phyloP scores from a whole-genome alignment of 64 coral and sea anemone genomes.

The Trachythela sp. region DNA sequence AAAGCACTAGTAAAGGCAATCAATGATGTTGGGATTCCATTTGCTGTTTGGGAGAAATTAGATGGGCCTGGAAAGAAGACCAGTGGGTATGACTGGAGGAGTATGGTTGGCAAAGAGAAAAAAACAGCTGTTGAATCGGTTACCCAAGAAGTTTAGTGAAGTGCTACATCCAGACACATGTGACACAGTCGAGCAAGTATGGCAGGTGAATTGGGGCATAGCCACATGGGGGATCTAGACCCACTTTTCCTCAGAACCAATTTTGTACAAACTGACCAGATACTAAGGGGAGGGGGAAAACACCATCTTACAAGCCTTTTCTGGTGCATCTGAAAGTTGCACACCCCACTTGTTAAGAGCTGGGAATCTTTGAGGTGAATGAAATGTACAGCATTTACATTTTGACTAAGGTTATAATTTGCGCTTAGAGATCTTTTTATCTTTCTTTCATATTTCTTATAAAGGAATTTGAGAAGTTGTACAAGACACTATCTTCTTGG shows the following conservation, averaged over 20 bases:
- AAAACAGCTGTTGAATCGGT: neutral
- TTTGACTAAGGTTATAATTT: neutral
- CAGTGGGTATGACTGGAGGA: slow-evolving; percentile 10
- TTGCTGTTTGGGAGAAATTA: neutral
- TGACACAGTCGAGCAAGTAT: neutral
- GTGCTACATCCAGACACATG: neutral
- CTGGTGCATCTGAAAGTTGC: too few relatives aligned
- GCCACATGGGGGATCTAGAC: too few relatives aligned
- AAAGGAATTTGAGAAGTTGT: slow-evolving; percentile 1
- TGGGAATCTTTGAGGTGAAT: neutral
- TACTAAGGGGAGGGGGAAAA: too few relatives aligned
- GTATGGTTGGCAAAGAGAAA: neutral
- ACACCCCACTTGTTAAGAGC: too few relatives aligned
- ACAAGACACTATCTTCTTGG: neutral
- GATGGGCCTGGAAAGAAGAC: neutral
- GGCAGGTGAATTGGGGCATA: neutral
- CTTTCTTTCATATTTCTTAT: neutral
- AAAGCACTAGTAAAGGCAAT: neutral
- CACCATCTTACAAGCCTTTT: too few relatives aligned
- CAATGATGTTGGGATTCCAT: slow-evolving; percentile 4
- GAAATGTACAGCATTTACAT: neutral
- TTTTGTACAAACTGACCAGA: too few relatives aligned
- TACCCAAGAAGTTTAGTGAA: neutral
- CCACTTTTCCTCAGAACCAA: too few relatives aligned
- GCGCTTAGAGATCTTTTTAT: neutral